Base-by-base conservation (phyloP, 2,797 vertebrate species). In the Rhinatrema bivittatum region DNA sequence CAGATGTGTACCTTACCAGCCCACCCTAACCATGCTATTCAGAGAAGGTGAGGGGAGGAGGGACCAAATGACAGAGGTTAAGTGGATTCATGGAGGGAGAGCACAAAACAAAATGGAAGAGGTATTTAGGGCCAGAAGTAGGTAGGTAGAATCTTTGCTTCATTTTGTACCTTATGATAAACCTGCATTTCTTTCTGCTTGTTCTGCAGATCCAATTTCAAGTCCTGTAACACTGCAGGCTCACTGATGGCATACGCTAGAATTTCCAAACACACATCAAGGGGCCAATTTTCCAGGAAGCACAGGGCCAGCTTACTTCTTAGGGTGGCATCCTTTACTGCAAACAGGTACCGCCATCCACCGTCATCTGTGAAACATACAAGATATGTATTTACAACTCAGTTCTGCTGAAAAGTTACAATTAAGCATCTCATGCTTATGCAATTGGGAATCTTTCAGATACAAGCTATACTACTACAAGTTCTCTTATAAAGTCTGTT, bases 191-290 rank as follows among this genome's bases (percentile, higher is more conserved):
- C 93, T 2, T 62, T 81, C 56, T 72, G 88, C 58, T 79, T 89
- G 30, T 70, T 73, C 53, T 77, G 76, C 3, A 98, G 63, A 18
- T 83, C 69, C 2, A 47, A 54, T 39, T 72, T 82, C 8, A 95
- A 72, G 1, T 60, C 56, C 9, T 46, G 44, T 12, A 78, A 71
- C 9, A 87, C 64, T 29, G 27, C 31, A 3, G 44, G 25, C 39
- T 91, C 91, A 42, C 86, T 89, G 32, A 91, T 68, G 68, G 95
- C 98, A 27, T 93, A 96, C 32, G 85, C 79, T 8, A 99, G 72
- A 56, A 98, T 81, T 62, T 98, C 92, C 55, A 91, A 70, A 39
- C 85, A 90, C 24, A 76, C 68, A 1, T 85, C 68, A 46, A 97
- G 74, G 17, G 93, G 87, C 94, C 95, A 99, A 12, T 29, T 84